Base-by-base conservation (phyloP, 2,797 vertebrate genomes). In the Columba guinea region DNA sequence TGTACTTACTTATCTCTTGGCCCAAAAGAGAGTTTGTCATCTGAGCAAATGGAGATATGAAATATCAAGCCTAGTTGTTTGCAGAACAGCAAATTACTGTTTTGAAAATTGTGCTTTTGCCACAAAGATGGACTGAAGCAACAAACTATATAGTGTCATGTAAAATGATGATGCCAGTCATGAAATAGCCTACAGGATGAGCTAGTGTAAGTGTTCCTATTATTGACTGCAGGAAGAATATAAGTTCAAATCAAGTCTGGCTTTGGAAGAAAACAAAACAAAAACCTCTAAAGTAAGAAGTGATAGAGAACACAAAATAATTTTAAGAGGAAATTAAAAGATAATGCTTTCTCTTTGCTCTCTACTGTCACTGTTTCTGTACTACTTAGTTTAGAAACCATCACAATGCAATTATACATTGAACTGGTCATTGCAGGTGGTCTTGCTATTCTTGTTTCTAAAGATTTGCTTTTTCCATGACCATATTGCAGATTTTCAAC, bases 401-500 rank as follows among this genome's bases (percentile, higher is more conserved):
- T 59, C 77, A 76, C 53, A 68, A 76, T 68, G 32, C n/a, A 46
- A 20, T 60, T 55, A 34, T 81, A 56, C n/a, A 35, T 17, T 65
- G 70, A 90, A 46, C 11, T 62, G 48, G 65, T 68, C 70, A 90
- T 82, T 90, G 35, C 39, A 68, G 8, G 22, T 64, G 7, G 5
- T 67, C 14, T 77, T 75, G 48, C 26, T 83, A 17, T 71, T 95
- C 64, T 91, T 96, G 20, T 82, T 77, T 88, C 35, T 60, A 71
- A 75, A 76, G 35, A 60, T 69, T 91, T 86, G 26, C 11, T 93
- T 93, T 93, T 89, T 53, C 58, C 62, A 58, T 84, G 82, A 89
- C 10, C 20, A 11, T 90, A 88, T 68, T 35, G 56, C 22, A 91
- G 10, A 9, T 89, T 96, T 96, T 95, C 73, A 86, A 76, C 51